Evolutionary conservation across 2,113 vertebrate genomes (phyloP), one percentile per base, ranked within the genome.

Genomic region (Anhinga anhinga): DNA sequence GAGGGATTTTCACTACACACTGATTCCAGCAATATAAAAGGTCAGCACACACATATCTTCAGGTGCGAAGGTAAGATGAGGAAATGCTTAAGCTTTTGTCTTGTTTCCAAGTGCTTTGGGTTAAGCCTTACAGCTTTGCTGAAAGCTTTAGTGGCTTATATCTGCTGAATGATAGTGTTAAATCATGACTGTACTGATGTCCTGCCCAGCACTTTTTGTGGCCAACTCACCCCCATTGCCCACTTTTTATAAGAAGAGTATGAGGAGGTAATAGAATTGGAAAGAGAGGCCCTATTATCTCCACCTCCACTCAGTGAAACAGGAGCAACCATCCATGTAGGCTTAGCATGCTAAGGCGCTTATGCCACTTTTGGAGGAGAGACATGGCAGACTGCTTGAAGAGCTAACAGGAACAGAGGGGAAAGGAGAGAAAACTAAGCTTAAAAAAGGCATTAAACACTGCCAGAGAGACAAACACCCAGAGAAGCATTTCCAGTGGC

Each of bases 21-120:
- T 66, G 91, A 92, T 36, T 95, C 87, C 80, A 90, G 95, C 87
- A 86, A 30, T 56, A 84, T 30, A 73, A 97, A 98, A 98, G 97
- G 97, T 98, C 97, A 97, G 83, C 25, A 82, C 91, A 93, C 97
- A 95, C 73, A 9, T 11, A 96, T 94, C 87, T 95, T 82, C 93
- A 97, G 89, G 66, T 97, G 94, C 2, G 4, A 90, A 91, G 16
- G 76, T 29, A 77, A 95, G 94, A 96, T 62, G 89, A 96, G 86
- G 92, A 93, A 93, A 90, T 83, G 82, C 78, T 92, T 95, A 94
- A 97, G 97, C 96, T 97, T 97, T 97, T 97, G 93, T 97, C 97
- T 97, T 96, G 97, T 97, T 97, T 96, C 96, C 2, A 8, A 96
- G 97, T 88, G 97, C 92, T 93, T 83, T 82, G 69, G 96, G 96